A percentile compares a stretch with the other conserved stretches of the same genome.
These are phyloP conservation scores for Sylvicola fuscatus DNA, from an alignment of 2,888 invertebrate genomes.

Conservation along the genomic window DNA sequence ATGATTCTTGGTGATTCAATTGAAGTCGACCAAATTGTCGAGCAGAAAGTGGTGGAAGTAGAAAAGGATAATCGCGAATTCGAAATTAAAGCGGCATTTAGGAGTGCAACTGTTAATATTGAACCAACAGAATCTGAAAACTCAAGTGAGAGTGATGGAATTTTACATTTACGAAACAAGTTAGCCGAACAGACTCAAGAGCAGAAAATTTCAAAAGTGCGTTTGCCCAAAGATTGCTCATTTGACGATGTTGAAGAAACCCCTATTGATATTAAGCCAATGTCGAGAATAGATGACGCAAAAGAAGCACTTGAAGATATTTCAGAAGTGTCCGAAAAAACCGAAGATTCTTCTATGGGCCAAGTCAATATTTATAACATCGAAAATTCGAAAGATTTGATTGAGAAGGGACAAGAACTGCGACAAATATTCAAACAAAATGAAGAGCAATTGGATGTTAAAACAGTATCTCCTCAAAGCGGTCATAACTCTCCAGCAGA, in stretches of 20 bases:
- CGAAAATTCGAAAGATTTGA: not conserved
- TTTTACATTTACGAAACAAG: conserved; percentile 1
- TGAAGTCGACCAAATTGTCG: too few species aligned
- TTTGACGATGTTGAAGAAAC: not conserved
- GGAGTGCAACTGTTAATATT: not conserved
- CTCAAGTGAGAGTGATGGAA: conserved; percentile 1
- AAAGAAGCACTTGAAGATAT: conserved; percentile 25
- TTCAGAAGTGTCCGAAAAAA: conserved; percentile 1
- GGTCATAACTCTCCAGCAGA: too few species aligned
- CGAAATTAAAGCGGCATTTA: conserved; percentile 1
- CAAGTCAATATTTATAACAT: not conserved
- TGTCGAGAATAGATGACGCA: conserved; percentile 20
- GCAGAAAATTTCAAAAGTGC: not conserved
- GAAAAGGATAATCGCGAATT: too few species aligned
- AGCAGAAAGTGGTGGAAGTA: too few species aligned
- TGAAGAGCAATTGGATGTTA: too few species aligned
- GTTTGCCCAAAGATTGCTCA: not conserved
- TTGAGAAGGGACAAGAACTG: conserved; percentile 4
- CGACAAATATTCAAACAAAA: conserved; percentile 3
- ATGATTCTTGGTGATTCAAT: conserved; percentile 9
- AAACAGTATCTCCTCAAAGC: too few species aligned
- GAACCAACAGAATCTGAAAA: not conserved
- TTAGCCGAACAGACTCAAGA: too few species aligned
- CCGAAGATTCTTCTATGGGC: not conserved
- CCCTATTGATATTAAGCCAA: conserved; percentile 13